Conservation (phyloP, 2,113 vertebrate species). For the Melanerpes formicivorus region DNA sequence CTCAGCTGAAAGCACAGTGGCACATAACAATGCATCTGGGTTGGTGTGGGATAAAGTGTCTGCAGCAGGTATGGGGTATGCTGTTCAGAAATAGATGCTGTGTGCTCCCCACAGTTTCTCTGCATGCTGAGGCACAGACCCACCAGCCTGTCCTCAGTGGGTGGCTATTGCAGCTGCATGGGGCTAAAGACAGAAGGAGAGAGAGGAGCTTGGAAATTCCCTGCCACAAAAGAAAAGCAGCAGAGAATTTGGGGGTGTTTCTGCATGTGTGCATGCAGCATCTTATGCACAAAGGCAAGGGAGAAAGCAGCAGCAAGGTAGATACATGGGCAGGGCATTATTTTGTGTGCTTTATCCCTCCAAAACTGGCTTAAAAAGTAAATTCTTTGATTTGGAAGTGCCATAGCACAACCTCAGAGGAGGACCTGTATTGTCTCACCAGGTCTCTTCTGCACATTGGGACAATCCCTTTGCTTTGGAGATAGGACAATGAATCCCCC, state of each 20-base stretch:
- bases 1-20: constrained; percentile 19
- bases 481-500: not conserved
- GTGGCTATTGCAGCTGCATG: not conserved
- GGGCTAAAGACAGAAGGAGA: not conserved
- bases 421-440: not conserved
- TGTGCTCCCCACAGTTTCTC: not conserved
- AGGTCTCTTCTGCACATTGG: not conserved
- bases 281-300: not conserved
- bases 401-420: not conserved
- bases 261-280: not conserved
- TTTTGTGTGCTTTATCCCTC: not conserved
- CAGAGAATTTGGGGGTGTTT: not conserved
- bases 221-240: not conserved
- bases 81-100: not conserved
- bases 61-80: not conserved
- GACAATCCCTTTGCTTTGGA: not conserved
- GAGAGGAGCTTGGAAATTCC: not conserved
- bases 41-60: not conserved
- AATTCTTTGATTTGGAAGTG: not conserved
- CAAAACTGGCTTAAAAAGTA: not conserved
- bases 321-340: not conserved
- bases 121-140: constrained; percentile 6
- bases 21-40: not conserved
- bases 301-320: not conserved
- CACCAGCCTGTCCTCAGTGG: not conserved